A percentile compares a stretch with the other conserved stretches of the same genome.
phyloP scores from a whole-genome alignment of 2,888 invertebrate species.

The Ochropacha duplaris region DNA sequence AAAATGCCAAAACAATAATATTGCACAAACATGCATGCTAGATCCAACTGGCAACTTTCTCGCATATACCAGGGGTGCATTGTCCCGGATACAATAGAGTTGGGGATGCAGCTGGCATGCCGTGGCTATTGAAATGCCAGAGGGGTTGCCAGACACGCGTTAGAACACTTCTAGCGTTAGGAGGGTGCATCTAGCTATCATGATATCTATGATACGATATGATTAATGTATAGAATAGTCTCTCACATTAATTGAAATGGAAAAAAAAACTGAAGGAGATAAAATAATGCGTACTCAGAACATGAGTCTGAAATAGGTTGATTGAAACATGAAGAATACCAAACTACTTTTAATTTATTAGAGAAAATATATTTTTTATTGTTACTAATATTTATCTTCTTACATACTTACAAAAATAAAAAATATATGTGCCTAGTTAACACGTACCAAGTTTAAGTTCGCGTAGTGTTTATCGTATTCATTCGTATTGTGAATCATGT shows the following conservation, averaged over 20 bases:
- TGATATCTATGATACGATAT: not conserved
- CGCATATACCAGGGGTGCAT: constrained; percentile 43
- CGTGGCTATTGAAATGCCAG: constrained; percentile 15
- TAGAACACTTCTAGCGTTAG: constrained; percentile 5
- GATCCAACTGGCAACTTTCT: constrained; percentile 20
- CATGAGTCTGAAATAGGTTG: too few species aligned
- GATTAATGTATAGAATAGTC: not conserved
- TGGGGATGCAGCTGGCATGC: constrained; percentile 39
- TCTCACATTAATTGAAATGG: not conserved
- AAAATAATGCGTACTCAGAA: too few species aligned
- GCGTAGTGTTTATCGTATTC: not conserved
- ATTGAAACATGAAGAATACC: too few species aligned
- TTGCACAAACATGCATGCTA: not conserved
- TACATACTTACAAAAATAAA: too few species aligned
- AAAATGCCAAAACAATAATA: not conserved
- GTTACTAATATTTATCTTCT: too few species aligned
- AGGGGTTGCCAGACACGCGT: constrained; percentile 5
- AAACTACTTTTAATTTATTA: too few species aligned
- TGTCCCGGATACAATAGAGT: constrained; percentile 37
- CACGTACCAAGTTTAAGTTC: not conserved
- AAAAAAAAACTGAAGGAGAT: not conserved
- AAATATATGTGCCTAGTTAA: not conserved
- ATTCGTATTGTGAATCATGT: constrained; percentile 38
- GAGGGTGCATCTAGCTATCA: not conserved
- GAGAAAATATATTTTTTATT: too few species aligned